phyloP scores from a whole-genome alignment of 2,888 invertebrate species.

The Chymomyza fuscimana region DNA sequence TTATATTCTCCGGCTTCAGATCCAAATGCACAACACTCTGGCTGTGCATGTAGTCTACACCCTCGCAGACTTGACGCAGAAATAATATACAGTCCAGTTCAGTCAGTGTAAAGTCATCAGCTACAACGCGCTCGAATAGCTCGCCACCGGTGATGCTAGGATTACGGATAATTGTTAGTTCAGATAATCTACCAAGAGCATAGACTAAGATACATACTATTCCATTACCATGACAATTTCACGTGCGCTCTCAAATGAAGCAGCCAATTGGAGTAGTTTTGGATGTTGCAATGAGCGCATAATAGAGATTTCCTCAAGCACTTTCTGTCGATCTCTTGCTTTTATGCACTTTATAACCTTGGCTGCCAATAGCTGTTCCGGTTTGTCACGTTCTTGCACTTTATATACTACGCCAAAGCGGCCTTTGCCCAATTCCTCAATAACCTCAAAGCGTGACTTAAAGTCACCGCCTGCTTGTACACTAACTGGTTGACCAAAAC shows the following conservation, averaged over 20 bases:
- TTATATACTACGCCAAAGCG: constrained; percentile 87
- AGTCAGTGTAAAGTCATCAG: constrained; percentile 94
- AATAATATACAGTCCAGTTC: constrained; percentile 92
- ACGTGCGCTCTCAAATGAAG: constrained; percentile 88
- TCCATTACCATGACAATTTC: constrained; percentile 94
- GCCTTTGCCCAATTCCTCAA: constrained; percentile 88
- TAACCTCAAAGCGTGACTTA: constrained; percentile 83
- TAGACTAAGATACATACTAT: constrained; percentile 85
- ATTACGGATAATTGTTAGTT: constrained; percentile 31
- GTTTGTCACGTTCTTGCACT: constrained; percentile 83
- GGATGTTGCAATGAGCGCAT: constrained; percentile 92
- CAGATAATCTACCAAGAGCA: not conserved
- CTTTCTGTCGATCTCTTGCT: constrained; percentile 87
- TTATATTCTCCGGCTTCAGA: constrained; percentile 97
- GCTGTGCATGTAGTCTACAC: constrained; percentile 92
- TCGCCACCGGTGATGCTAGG: constrained; percentile 94
- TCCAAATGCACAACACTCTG: constrained; percentile 93
- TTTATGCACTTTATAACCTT: constrained; percentile 90
- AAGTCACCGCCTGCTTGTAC: constrained; percentile 82
- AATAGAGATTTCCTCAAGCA: constrained; percentile 90
- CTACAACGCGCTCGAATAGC: constrained; percentile 94
- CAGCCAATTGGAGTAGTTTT: constrained; percentile 89
- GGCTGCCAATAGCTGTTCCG: constrained; percentile 87
- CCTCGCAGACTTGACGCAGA: constrained; percentile 94
- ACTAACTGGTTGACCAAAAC: constrained; percentile 63